Base-by-base conservation (phyloP, 2,797 vertebrate genomes). In the Falco biarmicus region DNA sequence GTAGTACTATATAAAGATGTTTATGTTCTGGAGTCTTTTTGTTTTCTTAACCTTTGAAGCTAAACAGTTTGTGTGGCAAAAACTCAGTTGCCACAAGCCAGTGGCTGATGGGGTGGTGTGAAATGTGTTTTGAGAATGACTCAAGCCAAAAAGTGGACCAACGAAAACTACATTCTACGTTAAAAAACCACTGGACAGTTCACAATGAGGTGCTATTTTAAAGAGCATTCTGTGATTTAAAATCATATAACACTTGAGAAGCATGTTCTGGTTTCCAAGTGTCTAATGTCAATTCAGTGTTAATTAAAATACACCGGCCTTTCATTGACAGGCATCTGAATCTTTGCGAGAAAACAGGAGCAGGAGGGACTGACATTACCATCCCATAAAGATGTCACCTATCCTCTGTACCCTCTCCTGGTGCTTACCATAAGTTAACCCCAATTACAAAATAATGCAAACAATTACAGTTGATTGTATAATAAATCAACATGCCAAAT, bases 121-220 rank as follows among this genome's bases (percentile, higher is more conserved):
- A 94, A 88, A 95, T 71, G 41, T 65, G 59, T 86, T 93, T 93
- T 86, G 94, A 95, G 86, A 94, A 84, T 22, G 15, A 84, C 39
- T 88, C 69, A 57, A 90, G 47, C 50, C 5, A 77, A 73, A 86
- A 74, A 85, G 47, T 5, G 47, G 41, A 75, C 61, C 69, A 81
- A 93, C 4, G 68, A 78, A 93, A 91, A 43, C 59, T 28, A 12
- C 94, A 45, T 80, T 83, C 63, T 63, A n/a, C 22, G 82, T 87
- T 91, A 87, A 95, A 95, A 91, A 89, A 80, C 83, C 70, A 90
- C 15, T 3, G 17, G 20, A 48, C 41, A 65, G 41, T 68, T 39
- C 69, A 79, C 70, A 84, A 50, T 6, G 32, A 84, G n/a, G 66
- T n/a, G 34, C 78, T 87, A 45, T 83, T 80, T 82, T 92, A 70